phyloP scores from a whole-genome alignment of 2,113 vertebrate genomes.

The Chauna torquata region DNA sequence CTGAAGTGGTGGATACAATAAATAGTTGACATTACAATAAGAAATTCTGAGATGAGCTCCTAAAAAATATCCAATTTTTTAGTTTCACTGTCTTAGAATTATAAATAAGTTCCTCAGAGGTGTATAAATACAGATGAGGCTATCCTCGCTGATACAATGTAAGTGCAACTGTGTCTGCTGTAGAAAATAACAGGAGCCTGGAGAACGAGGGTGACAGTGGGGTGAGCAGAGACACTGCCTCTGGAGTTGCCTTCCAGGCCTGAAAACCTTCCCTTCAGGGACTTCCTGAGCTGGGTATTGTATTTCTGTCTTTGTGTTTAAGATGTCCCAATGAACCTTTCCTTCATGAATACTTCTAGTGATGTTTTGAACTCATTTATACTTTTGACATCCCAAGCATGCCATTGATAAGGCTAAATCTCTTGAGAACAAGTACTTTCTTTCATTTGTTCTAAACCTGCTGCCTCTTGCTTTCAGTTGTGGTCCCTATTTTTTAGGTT shows the following conservation, averaged over 20 bases:
- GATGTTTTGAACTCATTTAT: background rate
- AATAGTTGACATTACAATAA: background rate
- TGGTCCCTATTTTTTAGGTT: background rate
- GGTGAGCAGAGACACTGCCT: background rate
- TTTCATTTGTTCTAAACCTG: background rate
- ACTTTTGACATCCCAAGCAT: background rate
- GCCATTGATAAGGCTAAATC: background rate
- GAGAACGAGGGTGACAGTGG: accelerated
- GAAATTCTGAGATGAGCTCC: background rate
- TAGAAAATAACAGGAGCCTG: background rate
- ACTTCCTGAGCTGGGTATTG: background rate
- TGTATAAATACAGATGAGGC: background rate
- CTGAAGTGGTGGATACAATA: background rate
- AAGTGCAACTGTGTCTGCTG: background rate
- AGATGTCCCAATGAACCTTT: background rate
- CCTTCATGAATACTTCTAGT: background rate
- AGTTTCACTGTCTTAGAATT: background rate
- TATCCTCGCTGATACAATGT: background rate
- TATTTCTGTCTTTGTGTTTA: background rate
- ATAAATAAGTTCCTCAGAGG: background rate
- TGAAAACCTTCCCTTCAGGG: background rate
- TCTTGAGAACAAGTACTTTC: background rate
- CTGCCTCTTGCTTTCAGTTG: background rate
- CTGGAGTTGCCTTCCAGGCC: background rate
- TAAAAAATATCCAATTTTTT: background rate